These are phyloP conservation scores for Aspiorhynchus laticeps DNA, from an alignment of 2,113 vertebrate species.

Conservation along the genomic window DNA sequence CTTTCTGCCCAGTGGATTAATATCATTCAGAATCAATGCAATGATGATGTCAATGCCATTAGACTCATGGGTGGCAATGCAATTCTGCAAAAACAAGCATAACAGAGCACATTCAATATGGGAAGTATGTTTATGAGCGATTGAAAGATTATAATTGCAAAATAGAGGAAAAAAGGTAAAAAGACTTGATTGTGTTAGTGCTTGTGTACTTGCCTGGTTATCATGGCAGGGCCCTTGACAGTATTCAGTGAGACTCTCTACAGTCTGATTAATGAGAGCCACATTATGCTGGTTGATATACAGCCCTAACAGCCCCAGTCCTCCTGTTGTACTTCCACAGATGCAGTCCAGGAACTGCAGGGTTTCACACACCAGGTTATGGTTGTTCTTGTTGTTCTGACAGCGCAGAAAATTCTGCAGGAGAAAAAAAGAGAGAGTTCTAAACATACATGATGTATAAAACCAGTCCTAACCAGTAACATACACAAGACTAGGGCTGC, in stretches of 20 bases:
- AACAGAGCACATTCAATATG: neutral
- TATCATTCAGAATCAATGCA: conserved; percentile 96
- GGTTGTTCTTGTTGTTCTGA: conserved; percentile 98
- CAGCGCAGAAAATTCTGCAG: conserved; percentile 93
- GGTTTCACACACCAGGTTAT: conserved; percentile 97
- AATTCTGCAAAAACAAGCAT: conserved; percentile 81
- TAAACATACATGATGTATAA: neutral
- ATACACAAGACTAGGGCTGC: too few species aligned
- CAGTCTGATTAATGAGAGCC: conserved; percentile 93
- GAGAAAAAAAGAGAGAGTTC: neutral
- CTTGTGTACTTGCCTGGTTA: conserved; percentile 77
- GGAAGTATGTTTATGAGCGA: neutral
- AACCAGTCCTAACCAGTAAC: too few species aligned
- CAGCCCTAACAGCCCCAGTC: conserved; percentile 91
- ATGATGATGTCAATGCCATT: conserved; percentile 99
- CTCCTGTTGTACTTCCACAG: conserved; percentile 96
- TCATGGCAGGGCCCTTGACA: conserved; percentile 91
- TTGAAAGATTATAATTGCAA: neutral
- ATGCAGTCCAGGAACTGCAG: conserved; percentile 98
- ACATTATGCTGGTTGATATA: conserved; percentile 98
- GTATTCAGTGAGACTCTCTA: conserved; percentile 95
- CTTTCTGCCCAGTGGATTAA: conserved; percentile 97
- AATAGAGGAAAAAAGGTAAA: too few species aligned
- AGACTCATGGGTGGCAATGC: conserved; percentile 98
- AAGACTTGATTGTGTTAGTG: neutral